Evolutionary conservation across 2,113 vertebrate species (phyloP).

Genomic region (Phalacrocorax brasilianus): DNA sequence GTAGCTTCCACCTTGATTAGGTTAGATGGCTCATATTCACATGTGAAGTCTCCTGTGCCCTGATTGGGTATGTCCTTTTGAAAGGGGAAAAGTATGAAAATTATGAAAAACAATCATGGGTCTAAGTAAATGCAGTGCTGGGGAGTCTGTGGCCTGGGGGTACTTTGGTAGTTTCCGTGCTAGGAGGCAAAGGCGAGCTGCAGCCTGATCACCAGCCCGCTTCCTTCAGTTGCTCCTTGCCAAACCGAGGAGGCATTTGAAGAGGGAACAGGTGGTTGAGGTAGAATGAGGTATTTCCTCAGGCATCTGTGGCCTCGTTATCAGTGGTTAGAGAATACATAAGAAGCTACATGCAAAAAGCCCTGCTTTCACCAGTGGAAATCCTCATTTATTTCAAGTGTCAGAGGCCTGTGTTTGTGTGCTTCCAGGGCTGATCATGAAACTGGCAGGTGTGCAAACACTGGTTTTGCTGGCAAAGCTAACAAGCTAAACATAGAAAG

Average conservation of each 20-base stretch:
- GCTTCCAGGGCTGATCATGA: not conserved
- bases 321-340: not conserved
- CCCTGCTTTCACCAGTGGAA: not conserved
- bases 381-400: not conserved
- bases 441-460: not conserved
- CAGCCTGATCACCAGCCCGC: not conserved
- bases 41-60: constrained; percentile 21
- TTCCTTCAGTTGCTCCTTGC: not conserved
- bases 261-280: not conserved
- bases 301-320: not conserved
- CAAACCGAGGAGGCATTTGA: not conserved
- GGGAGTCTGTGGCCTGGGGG: not conserved
- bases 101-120: not conserved
- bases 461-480: not conserved
- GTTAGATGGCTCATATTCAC: not conserved
- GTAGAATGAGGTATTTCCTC: not conserved
- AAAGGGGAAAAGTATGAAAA: constrained; percentile 2
- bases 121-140: not conserved
- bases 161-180: not conserved
- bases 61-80: not conserved
- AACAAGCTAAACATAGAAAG: not conserved
- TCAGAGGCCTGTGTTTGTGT: not conserved
- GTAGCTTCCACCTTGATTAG: not conserved
- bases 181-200: not conserved
- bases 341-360: not conserved